phyloP scores from a whole-genome alignment of 2,888 invertebrate genomes.

The Ophraella communa region DNA sequence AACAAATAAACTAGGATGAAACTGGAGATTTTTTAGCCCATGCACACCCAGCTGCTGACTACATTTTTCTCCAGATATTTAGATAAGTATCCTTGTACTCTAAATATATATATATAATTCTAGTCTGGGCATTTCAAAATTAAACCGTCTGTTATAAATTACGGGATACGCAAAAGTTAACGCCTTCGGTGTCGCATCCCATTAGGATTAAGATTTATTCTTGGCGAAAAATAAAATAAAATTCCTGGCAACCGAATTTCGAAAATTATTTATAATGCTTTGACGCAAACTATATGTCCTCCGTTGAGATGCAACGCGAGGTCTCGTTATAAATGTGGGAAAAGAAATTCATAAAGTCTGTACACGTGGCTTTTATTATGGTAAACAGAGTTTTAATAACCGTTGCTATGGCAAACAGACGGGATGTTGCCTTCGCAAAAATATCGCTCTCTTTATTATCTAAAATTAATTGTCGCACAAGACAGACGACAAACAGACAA shows the following conservation, averaged over 20 bases:
- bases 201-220: slow-evolving; percentile 34
- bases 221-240: slow-evolving; percentile 30
- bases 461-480: too few species aligned
- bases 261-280: slow-evolving; percentile 40
- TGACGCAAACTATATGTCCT: slow-evolving; percentile 41
- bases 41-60: not conserved
- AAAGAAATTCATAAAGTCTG: not conserved
- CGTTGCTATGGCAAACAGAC: not conserved
- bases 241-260: slow-evolving; percentile 25
- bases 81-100: slow-evolving; percentile 18
- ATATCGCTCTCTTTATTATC: too few species aligned
- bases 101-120: slow-evolving; percentile 10
- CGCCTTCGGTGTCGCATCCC: slow-evolving; percentile 28
- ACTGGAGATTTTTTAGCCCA: not conserved
- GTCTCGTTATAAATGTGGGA: slow-evolving; percentile 8
- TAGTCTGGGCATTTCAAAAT: slow-evolving; percentile 23
- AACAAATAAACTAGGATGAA: not conserved
- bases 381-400: not conserved
- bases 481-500: too few species aligned
- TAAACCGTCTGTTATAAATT: slow-evolving; percentile 25
- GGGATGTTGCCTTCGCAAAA: too few species aligned
- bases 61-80: not conserved
- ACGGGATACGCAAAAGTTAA: slow-evolving; percentile 23
- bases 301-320: not conserved
- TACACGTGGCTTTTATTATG: not conserved